Percentiles rank a stretch among this genome's conserved stretches.
Evolutionary conservation across 2,113 vertebrate species (phyloP).

Genomic region (Silurus glanis): DNA sequence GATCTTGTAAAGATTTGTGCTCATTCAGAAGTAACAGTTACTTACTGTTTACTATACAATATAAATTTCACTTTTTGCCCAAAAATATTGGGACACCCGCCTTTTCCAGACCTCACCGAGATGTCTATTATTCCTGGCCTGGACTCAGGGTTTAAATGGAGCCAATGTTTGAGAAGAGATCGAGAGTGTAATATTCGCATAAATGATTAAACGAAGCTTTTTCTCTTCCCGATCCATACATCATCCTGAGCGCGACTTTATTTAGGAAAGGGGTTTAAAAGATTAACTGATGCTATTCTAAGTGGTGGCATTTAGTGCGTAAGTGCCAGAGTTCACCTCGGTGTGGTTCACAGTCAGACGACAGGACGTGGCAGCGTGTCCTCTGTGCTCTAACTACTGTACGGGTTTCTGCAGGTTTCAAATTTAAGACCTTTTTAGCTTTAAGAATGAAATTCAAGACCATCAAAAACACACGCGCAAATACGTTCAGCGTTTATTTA

Average conservation of each 20-base stretch:
- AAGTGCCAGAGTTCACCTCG: conserved; percentile 36
- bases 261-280: conserved; percentile 57
- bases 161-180: not conserved
- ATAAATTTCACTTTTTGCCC: too few relatives aligned
- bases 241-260: conserved; percentile 2
- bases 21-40: too few relatives aligned
- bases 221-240: conserved; percentile 33
- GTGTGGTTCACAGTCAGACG: not conserved
- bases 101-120: too few relatives aligned
- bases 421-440: too few relatives aligned
- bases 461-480: too few relatives aligned
- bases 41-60: too few relatives aligned
- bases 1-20: too few relatives aligned
- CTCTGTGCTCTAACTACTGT: not conserved
- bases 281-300: conserved; percentile 62
- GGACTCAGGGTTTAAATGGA: not conserved
- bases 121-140: too few relatives aligned
- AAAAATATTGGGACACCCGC: too few relatives aligned
- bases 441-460: too few relatives aligned
- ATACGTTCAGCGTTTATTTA: too few relatives aligned
- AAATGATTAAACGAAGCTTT: not conserved
- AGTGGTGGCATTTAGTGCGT: conserved; percentile 51
- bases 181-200: not conserved
- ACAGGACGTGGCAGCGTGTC: not conserved
- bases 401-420: not conserved